Percentiles rank a stretch among this genome's conserved stretches.
Evolutionary conservation across 2,888 invertebrate genomes (phyloP).

Genomic region (Diachrysia chrysitis): DNA sequence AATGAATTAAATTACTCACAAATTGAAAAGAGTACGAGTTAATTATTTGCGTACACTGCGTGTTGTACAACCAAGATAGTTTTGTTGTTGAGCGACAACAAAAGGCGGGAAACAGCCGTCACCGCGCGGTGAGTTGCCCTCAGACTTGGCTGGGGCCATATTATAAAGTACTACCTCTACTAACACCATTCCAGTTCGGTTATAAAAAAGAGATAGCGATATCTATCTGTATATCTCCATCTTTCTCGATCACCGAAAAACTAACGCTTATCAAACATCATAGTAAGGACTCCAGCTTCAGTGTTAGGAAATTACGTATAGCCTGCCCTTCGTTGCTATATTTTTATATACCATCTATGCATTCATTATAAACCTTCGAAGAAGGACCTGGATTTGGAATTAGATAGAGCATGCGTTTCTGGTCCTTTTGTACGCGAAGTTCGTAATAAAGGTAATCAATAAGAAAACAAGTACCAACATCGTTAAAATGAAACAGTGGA

Average conservation of each 20-base stretch:
- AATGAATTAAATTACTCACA: neutral
- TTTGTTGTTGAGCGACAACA: slow-evolving; percentile 65
- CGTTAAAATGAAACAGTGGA: neutral
- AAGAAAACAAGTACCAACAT: no score
- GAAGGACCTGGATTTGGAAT: no score
- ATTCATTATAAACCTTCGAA: no score
- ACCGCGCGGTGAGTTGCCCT: slow-evolving; percentile 35
- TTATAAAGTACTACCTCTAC: neutral
- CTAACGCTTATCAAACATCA: neutral
- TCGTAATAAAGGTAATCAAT: no score
- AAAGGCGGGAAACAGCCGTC: slow-evolving; percentile 79
- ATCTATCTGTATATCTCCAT: neutral
- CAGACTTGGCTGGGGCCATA: slow-evolving; percentile 19
- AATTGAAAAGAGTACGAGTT: neutral
- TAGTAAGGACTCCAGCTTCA: neutral
- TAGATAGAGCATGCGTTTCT: no score
- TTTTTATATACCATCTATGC: neutral
- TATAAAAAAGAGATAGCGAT: neutral
- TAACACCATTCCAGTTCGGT: neutral
- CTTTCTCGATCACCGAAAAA: neutral
- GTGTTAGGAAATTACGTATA: neutral
- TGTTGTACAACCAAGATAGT: slow-evolving; percentile 26
- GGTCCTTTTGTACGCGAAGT: neutral
- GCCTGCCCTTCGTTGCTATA: neutral
- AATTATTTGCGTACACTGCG: slow-evolving; percentile 20